Evolutionary conservation across 2,888 invertebrate species (phyloP), one percentile per base, ranked within the genome.

Genomic region (Plusia festucae): DNA sequence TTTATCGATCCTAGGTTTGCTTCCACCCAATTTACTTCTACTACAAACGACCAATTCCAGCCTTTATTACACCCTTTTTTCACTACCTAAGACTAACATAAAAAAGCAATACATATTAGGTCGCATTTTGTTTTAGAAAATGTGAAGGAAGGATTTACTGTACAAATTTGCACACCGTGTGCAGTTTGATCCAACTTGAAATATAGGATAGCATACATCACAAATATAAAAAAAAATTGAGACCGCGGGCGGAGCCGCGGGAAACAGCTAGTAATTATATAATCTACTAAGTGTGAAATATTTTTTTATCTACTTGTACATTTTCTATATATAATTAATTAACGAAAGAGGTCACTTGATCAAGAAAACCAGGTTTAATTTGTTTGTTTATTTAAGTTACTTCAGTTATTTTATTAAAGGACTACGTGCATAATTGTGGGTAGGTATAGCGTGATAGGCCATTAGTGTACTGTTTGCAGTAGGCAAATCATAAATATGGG

Each of bases 401-500:
- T 3, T 1, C 7, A 7, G 40, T n/a, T 0, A 44, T 20, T 52
- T 60, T 66, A 40, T 15, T 9, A 20, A 55, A 68, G 32, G 70
- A 61, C 9, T 46, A 44, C 52, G 34, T 8, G 7, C 30, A 30
- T 30, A 1, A 1, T 7, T 5, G n/a, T n/a, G 3, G 34, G 15
- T 40, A 11, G 20, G 1, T 9, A 54, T 32, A 58, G 16, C 16
- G n/a, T 63, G 64, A 54, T 46, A 57, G 64, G 51, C 64, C 60
- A 72, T 68, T 68, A 60, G 51, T 22, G 15, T 24, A 20, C 15
- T 58, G 64, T 68, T 72, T 68, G 18, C 30, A 49, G 53, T 32
- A 30, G 20, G 53, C 53, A 49, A 16, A n/a, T n/a, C n/a, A n/a
- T n/a, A n/a, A n/a, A 20, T 55, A 46, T 4, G 13, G 22, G 7